These are phyloP conservation scores for Lycocerus yunnanus DNA, from an alignment of 2,888 invertebrate species.

Conservation along the genomic window DNA sequence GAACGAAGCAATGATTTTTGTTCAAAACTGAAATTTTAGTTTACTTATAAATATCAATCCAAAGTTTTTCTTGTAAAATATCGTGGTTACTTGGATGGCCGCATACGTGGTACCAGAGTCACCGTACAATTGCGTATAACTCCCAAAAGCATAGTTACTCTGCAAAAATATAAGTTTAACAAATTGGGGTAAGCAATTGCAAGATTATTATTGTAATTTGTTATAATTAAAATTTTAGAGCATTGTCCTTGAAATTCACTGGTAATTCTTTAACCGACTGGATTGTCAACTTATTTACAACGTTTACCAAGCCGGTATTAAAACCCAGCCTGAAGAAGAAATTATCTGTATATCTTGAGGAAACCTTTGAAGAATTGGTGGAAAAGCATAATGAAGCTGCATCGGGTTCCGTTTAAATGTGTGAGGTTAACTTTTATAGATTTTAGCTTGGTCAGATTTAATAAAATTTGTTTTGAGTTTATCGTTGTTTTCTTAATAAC, in stretches of 20 bases:
- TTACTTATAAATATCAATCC: conserved; percentile 11
- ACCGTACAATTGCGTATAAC: neutral
- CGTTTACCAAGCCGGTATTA: neutral
- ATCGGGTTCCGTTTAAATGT: neutral
- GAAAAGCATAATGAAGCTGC: neutral
- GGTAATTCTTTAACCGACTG: neutral
- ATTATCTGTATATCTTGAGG: neutral
- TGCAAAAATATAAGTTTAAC: neutral
- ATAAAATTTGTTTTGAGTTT: neutral
- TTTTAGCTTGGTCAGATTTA: neutral
- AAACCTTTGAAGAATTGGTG: neutral
- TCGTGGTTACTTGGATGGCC: conserved; percentile 7
- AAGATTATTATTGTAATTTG: too few species aligned
- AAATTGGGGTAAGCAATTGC: neutral
- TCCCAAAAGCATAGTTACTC: neutral
- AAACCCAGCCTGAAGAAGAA: neutral
- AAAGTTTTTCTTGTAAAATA: conserved; percentile 9
- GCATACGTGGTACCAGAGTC: neutral
- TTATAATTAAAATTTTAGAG: neutral
- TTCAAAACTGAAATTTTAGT: neutral
- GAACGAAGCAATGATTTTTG: neutral
- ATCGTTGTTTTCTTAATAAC: neutral
- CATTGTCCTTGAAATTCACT: neutral
- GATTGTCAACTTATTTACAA: neutral
- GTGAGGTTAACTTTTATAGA: neutral